Evolutionary conservation across 1,140 invertebrate genomes (phyloP), one percentile per base, ranked within the genome.

Genomic region (Episyrphus balteatus): DNA sequence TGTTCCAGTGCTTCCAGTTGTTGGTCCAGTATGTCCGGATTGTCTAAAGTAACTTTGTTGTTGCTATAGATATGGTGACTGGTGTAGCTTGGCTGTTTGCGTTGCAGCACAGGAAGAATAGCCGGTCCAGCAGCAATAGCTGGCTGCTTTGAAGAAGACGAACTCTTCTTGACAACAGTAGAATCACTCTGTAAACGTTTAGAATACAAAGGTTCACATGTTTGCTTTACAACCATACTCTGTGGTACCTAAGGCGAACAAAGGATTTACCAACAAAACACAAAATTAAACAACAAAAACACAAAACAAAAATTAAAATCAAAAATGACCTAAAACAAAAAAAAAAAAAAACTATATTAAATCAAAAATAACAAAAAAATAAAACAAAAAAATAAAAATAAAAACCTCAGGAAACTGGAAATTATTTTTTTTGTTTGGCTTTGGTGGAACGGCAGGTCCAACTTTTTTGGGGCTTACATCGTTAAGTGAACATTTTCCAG

Each of bases 361-460:
- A 46, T 43, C 37, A 42, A 43, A 43, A 51, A 41, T 19, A 45
- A 34, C 19, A 11, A 33, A 38, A 31, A 50, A 39, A 43, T 46
- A 51, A n/a, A 15, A 17, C 14, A 47, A 30, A 34, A 44, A 46
- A 39, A 33, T 38, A 42, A 42, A 42, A 46, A 44, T 66, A 53
- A 64, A 72, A 58, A 66, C 68, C 59, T 73, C 69, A 51, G 71
- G 31, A 3, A 42, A 72, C 67, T 82, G 21, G 21, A 26, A 80
- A 75, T 82, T 77, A n/a, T 81, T 81, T 58, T 80, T 76, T 13
- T 48, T 48, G 13, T 30, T 18, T n/a, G 47, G 83, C 67, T 86
- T 86, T n/a, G 83, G 84, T 33, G 84, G 83, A 43, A 86, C 78
- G 41, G 82, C 81, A 46, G 84, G 84, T 48, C 80, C 83, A 47